Base-by-base conservation (phyloP, 1,140 invertebrate genomes). In the Hyphantria cunea region DNA sequence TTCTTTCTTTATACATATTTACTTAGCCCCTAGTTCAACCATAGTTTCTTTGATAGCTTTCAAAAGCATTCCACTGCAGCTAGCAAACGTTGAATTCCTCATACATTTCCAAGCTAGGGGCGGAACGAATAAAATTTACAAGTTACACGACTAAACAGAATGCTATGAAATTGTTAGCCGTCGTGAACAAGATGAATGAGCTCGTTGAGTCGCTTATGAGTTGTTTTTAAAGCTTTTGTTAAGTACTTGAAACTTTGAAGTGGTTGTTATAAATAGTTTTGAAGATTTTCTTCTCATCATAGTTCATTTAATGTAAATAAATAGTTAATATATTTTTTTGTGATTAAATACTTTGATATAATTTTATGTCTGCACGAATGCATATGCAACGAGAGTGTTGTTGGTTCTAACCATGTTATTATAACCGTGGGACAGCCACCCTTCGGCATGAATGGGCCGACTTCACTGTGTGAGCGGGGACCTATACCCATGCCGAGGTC, bases 41-140 rank as follows among this genome's bases (percentile, higher is more conserved):
- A 47, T 47, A 15, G 42, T 31, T 47, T 47, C 53, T 56, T 56
- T 56, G 53, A 47, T 14, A 15, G 42, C 31, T 44, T 47, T 56
- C 53, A 56, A 56, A 56, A 56, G 53, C 53, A 56, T 56, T 56
- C 53, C 53, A 34, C 9, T 11, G 42, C 14, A 34, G 5, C 44
- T 10, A 47, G 32, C 42, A 10, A 34, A 11, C 44, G 53, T 44
- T 55, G 45, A 56, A 56, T 56, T 56, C 53, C 53, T 47, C 53
- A 56, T 56, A 56, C 53, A 56, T 56, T 47, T 32, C 53, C 53
- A 56, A 56, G 44, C 12, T 56, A 14, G 14, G 42, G 31, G 53
- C 53, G 52, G 52, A 55, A 55, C 52, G 41, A 45, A 55, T 56
- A 56, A 56, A 47, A 56, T 56, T 44, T 45, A 17, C 42, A 56